Evolutionary conservation across 2,797 vertebrate genomes (phyloP).

Genomic region (Eospalax fontanierii): DNA sequence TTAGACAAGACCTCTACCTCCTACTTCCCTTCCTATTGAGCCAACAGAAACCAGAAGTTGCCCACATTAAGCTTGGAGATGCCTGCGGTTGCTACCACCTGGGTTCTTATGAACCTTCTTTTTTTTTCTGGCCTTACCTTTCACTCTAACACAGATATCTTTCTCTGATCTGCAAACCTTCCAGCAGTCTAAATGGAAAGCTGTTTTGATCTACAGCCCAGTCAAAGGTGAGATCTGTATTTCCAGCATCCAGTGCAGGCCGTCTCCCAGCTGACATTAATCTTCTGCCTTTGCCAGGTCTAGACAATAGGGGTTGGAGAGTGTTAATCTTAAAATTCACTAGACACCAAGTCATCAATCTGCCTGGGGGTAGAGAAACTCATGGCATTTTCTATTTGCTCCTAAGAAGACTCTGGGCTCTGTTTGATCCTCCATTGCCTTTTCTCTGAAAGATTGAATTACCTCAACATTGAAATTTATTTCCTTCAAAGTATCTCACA

Average conservation of each 20-base stretch:
- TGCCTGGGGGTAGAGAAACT: constrained; percentile 58
- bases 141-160: constrained; percentile 56
- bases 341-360: constrained; percentile 77
- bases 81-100: constrained; percentile 3
- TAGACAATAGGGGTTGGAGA: constrained; percentile 78
- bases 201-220: constrained; percentile 74
- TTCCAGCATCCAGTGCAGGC: constrained; percentile 46
- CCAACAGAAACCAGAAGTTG: not conserved
- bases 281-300: constrained; percentile 68
- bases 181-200: constrained; percentile 71
- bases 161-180: constrained; percentile 78
- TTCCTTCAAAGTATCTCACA: constrained; percentile 3
- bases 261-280: constrained; percentile 70
- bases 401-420: constrained; percentile 53
- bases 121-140: constrained; percentile 59
- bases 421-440: constrained; percentile 56
- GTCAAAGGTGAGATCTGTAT: constrained; percentile 81
- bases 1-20: not conserved
- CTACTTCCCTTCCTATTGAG: not conserved
- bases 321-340: constrained; percentile 78
- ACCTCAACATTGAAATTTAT: not conserved
- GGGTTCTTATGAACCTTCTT: not conserved
- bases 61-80: not conserved
- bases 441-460: constrained; percentile 64
- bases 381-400: constrained; percentile 74